Evolutionary conservation across 2,888 invertebrate species (phyloP), one percentile per base, ranked within the genome.

Genomic region (Agriopis marginaria): DNA sequence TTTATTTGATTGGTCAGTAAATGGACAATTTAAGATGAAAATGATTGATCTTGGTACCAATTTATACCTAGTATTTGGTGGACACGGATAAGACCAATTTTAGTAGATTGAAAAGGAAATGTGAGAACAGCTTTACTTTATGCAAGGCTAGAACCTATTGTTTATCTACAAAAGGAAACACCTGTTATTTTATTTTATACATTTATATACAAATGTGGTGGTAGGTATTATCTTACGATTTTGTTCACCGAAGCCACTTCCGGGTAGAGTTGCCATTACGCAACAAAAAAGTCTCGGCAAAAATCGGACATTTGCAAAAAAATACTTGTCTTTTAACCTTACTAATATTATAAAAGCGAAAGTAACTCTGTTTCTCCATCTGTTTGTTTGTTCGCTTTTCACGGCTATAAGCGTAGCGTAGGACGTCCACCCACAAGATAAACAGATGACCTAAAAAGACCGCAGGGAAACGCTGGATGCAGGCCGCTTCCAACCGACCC

Each of bases 1-100:
- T 55, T 61, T 64, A 42, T 55, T 63, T 60, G 63, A 54, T 42
- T 68, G 23, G 7, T 55, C 59, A n/a, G 61, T 50, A 62, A 66
- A 68, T 63, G 64, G 59, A 45, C 50, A 60, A 63, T 62, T 62
- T 64, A 10, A 67, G 44, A 47, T 56, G 55, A 51, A 62, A 70
- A 66, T 65, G 65, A 62, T 65, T 53, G 62, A 66, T 62, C 62
- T 70, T 58, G 40, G 9, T 8, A 62, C 53, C 58, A 71, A 63
- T 71, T 66, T 45, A 67, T 55, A 23, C 17, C 17, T 23, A 66
- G 40, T 65, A 66, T 73, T 73, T 75, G 44, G 65, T 72, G 58
- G 61, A 66, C 58, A 63, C 73, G 73, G 73, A 73, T 70, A 76
- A 63, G 71, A 71, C 47, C 70, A 70, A 76, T 74, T 63, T 73